phyloP scores from a whole-genome alignment of 1,140 invertebrate genomes.

The Charaxes varanes region DNA sequence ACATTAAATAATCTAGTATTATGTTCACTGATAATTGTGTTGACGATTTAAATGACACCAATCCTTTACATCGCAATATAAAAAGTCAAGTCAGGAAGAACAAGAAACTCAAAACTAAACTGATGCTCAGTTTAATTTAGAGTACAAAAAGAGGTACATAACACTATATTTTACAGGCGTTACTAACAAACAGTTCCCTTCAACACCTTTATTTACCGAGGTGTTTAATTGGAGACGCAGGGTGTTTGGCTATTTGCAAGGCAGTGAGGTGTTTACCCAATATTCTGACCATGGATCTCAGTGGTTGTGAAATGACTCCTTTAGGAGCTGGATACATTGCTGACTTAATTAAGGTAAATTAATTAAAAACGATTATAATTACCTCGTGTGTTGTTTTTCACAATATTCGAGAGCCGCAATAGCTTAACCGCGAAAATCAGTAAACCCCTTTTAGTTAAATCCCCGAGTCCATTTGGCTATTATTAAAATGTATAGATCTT shows the following conservation, averaged over 20 bases:
- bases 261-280: conserved; percentile 76
- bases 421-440: too few relatives aligned
- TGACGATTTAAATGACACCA: neutral
- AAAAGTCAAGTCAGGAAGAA: too few relatives aligned
- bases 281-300: conserved; percentile 77
- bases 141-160: neutral
- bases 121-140: too few relatives aligned
- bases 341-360: conserved; percentile 70
- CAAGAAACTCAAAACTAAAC: too few relatives aligned
- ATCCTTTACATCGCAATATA: too few relatives aligned
- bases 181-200: conserved; percentile 74
- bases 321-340: conserved; percentile 73
- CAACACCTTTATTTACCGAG: conserved; percentile 77
- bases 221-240: conserved; percentile 77
- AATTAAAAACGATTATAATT: too few relatives aligned
- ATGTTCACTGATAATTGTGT: neutral
- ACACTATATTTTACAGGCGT: conserved; percentile 32
- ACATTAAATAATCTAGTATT: neutral
- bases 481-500: too few relatives aligned
- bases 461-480: too few relatives aligned
- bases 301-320: conserved; percentile 76
- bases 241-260: conserved; percentile 77
- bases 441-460: too few relatives aligned
- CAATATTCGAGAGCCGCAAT: too few relatives aligned
- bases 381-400: too few relatives aligned